Percentiles rank a stretch among this genome's conserved stretches.
Conservation (phyloP, 2,797 vertebrate genomes). For the Aythya fuligula region DNA sequence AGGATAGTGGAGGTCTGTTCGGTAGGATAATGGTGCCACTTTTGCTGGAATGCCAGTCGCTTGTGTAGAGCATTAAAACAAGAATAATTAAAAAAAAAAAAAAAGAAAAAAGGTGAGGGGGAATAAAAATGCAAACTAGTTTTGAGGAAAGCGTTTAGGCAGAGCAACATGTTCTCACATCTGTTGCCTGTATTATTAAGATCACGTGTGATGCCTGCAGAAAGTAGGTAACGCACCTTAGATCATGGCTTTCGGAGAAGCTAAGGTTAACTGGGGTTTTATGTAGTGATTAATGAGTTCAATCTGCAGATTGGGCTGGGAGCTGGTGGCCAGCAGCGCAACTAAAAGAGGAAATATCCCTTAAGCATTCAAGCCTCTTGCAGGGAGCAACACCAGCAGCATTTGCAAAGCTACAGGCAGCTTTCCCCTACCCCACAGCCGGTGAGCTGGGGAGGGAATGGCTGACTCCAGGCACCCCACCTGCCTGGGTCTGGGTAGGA, state of each 20-base stretch:
- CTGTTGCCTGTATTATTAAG: neutral
- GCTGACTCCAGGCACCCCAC: rapidly evolving
- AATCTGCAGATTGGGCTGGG: neutral
- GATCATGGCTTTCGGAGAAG: neutral
- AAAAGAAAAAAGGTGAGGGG: no score
- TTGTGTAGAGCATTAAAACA: neutral
- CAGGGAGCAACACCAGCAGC: neutral
- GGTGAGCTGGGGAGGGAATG: neutral
- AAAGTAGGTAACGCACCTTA: neutral
- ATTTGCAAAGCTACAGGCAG: neutral
- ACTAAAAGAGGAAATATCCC: neutral
- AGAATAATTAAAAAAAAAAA: neutral
- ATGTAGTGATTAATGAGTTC: neutral
- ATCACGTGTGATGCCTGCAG: neutral
- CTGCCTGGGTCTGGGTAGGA: no score
- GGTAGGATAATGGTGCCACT: neutral
- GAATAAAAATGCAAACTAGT: neutral
- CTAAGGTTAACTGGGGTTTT: neutral
- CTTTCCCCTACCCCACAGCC: neutral
- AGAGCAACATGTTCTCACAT: neutral
- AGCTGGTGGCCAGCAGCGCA: neutral
- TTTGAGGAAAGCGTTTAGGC: neutral
- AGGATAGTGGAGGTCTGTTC: neutral
- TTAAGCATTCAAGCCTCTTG: neutral
- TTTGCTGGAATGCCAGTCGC: neutral